Base-by-base conservation (phyloP, 2,797 vertebrate genomes). In the Menidia menidia region DNA sequence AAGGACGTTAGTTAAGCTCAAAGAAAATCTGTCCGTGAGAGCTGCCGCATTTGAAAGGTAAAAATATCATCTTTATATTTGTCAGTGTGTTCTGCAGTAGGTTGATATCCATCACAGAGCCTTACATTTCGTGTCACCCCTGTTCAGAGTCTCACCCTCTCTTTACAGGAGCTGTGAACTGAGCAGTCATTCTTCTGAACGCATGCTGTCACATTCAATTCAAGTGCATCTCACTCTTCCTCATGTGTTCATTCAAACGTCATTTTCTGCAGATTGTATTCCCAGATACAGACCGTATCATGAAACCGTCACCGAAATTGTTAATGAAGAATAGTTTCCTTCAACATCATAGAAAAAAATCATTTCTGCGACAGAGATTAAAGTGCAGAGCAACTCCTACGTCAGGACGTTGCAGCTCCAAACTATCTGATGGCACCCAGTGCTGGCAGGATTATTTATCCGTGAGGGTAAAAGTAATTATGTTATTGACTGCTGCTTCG, bases 401-500 rank as follows among this genome's bases (percentile, higher is more conserved):
- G 1, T 55, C 39, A 44, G 73, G 61, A 71, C 54, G 69, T 35
- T 76, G 50, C 53, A 74, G 59, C 79, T 85, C 71, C 52, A 79
- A 57, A 68, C 69, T 69, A 48, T 78, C 57, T 67, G 75, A 68
- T 44, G 50, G 62, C 68, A 60, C 63, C 66, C 19, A 45, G 30
- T 62, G 72, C 74, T 31, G 3, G 56, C 67, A 48, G 73, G 56
- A 79, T 73, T 85, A 84, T 86, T 87, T 82, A 81, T 33, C 61
- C 77, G 32, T 52, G 66, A 82, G 57, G 73, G 68, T 72, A 80
- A 84, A 80, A 83, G 77, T 73, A 82, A 85, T 85, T 73, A 85
- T 73, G 71, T 86, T 78, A 88, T 82, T 78, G 85, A 82, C 73
- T 9, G 18, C 77, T 78, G 75, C 72, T 81, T 78, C 75, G 79